phyloP scores from a whole-genome alignment of 2,888 invertebrate species.

The Calameuta filiformis region DNA sequence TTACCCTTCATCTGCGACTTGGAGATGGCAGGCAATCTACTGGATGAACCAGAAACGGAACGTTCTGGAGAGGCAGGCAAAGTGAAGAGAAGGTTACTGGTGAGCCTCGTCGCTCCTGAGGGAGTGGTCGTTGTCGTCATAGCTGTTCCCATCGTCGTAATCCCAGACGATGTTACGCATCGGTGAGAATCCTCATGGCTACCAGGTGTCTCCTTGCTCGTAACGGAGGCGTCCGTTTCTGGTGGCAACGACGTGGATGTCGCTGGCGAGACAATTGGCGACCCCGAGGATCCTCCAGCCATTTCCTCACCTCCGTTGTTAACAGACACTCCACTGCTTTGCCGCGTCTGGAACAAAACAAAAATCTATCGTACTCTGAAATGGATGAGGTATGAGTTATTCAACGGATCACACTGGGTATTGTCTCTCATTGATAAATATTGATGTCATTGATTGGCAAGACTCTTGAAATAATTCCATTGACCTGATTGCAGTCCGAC shows the following conservation, averaged over 20 bases:
- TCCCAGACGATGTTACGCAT: constrained; percentile 21
- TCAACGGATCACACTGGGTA: background rate
- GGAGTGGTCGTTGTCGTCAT: constrained; percentile 15
- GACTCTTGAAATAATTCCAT: background rate
- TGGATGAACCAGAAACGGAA: constrained; percentile 30
- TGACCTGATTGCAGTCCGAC: background rate
- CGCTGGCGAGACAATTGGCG: constrained; percentile 11
- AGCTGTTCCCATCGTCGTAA: background rate
- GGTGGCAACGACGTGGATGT: background rate
- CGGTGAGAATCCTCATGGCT: background rate
- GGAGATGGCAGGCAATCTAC: constrained; percentile 67
- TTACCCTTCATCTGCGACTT: constrained; percentile 86
- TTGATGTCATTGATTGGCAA: background rate
- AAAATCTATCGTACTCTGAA: background rate
- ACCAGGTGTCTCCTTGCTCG: background rate
- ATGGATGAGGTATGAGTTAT: background rate
- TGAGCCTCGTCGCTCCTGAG: constrained; percentile 18
- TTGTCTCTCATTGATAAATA: background rate
- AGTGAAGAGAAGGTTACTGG: constrained; percentile 45
- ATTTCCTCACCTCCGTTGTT: constrained; percentile 44
- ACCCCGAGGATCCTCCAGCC: constrained; percentile 43
- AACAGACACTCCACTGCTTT: constrained; percentile 54
- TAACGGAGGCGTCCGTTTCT: background rate
- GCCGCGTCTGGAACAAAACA: constrained; percentile 55
- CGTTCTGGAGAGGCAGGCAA: constrained; percentile 52